Base-by-base conservation (phyloP, 30 jellyfish, hydroid and myxozoan genomes). In the Aurelia coerulea region DNA sequence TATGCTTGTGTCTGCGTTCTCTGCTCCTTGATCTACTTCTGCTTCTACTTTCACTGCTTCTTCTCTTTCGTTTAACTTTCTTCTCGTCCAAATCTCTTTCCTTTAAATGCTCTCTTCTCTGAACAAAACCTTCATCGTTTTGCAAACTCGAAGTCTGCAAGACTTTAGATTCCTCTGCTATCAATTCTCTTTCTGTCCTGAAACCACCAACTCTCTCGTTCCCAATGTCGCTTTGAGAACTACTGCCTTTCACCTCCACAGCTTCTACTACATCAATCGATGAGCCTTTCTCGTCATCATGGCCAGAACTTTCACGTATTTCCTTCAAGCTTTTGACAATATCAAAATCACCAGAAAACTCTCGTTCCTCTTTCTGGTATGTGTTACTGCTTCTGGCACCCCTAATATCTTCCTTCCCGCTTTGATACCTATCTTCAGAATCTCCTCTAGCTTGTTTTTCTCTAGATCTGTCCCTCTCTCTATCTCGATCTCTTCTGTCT, bases 21-120 rank as follows among this genome's bases (percentile, higher is more conserved):
- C 35, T 81, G 37, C 81, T 68, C 37, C 63, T 56, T 54, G 59
- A 17, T 52, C 78, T 62, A 29, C 86, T 71, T 51, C 92, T 64
- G 62, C 74, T 70, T 16, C 77, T 58, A 67, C 87, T 56, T 60
- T 42, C 42, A 29, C 77, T 77, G 2, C 32, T 60, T 34, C 66
- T 59, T 77, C 87, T 59, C 63, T 29, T 46, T 18, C 56, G 29
- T 34, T 18, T 49, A 60, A 7, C 17, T 4, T 4, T 70, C 39
- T 23, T 59, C 7, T 16, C 49, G 51, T 39, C 51, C 9, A 9
- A 39, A 39, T 39, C 6, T 39, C 51, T 2, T 39, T 3, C 51
- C 0, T 39, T 9, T 39, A 39, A 0, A 39, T 39, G 6, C 9
- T 39, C 51, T 12, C 75, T 65, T 10, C 51, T 39, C 0, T 39